These are phyloP conservation scores for Cyprinodon variegatus DNA, from an alignment of 2,113 vertebrate genomes.

Conservation along the genomic window DNA sequence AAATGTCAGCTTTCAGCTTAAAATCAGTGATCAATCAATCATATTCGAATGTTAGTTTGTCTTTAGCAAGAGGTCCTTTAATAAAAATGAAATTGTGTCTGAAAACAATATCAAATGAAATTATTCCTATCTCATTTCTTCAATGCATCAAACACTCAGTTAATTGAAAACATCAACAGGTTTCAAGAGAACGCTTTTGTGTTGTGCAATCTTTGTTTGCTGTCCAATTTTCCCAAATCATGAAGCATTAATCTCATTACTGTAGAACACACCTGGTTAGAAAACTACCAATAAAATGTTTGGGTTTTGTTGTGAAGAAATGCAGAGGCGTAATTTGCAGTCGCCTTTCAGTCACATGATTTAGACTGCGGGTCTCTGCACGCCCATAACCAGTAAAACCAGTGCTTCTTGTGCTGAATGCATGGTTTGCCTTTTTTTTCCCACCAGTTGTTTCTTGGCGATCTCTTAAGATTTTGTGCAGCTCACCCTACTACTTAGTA, in stretches of 20 bases:
- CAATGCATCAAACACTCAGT: background rate
- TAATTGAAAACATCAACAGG: background rate
- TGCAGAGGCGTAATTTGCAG: background rate
- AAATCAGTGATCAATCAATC: too few species aligned
- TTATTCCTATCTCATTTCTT: too few species aligned
- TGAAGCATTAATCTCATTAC: background rate
- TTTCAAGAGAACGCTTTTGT: background rate
- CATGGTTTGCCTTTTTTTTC: background rate
- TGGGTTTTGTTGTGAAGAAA: too few species aligned
- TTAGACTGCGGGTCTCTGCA: conserved; percentile 3
- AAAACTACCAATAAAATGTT: too few species aligned
- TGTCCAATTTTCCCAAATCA: background rate
- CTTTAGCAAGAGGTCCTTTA: too few species aligned
- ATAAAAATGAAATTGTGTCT: too few species aligned
- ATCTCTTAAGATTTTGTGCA: background rate
- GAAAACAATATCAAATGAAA: too few species aligned
- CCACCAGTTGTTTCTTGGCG: background rate
- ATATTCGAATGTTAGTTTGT: too few species aligned
- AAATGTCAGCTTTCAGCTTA: too few species aligned
- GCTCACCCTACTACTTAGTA: background rate
- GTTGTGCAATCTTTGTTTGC: background rate
- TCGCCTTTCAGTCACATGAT: background rate
- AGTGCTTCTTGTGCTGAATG: background rate
- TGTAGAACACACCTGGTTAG: background rate
- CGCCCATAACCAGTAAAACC: background rate